A percentile compares a stretch with the other conserved stretches of the same genome.
These are phyloP conservation scores for Nycticryphes semicollaris DNA, from an alignment of 2,113 vertebrate genomes.

Conservation along the genomic window DNA sequence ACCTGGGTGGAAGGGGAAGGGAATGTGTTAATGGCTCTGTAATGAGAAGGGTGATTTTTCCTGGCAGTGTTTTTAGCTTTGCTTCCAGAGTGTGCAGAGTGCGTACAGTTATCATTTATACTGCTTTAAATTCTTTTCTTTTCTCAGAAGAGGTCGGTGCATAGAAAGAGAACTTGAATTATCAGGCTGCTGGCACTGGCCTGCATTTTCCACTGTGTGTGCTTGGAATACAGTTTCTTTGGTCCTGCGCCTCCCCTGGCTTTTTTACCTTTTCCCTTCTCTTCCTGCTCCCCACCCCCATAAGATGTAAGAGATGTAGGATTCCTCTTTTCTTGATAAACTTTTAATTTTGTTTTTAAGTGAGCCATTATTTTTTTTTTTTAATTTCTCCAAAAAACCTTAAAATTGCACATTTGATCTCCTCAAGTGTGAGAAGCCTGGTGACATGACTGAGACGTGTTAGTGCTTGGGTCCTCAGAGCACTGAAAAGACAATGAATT, in stretches of 20 bases:
- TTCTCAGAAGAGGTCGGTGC: constrained; percentile 15
- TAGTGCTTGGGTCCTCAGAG: not conserved
- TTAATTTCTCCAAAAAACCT: not conserved
- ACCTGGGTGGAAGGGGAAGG: not conserved
- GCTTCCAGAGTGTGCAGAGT: not conserved
- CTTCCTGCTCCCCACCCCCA: not conserved
- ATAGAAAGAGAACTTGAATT: constrained; percentile 25
- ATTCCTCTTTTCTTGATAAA: not conserved
- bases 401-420: not conserved
- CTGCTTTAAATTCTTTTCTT: constrained; percentile 39
- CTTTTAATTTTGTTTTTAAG: not conserved
- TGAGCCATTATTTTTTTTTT: not conserved
- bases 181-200: constrained; percentile 10
- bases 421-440: not conserved
- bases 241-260: not conserved
- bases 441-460: not conserved
- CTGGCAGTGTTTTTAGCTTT: not conserved
- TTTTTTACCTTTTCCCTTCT: constrained; percentile 4
- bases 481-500: not conserved
- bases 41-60: not conserved
- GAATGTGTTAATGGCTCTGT: not conserved
- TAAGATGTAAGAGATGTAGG: not conserved
- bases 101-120: not conserved
- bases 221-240: not conserved
- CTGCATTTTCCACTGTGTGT: constrained; percentile 33